A percentile compares a stretch with the other conserved stretches of the same genome.
phyloP scores from a whole-genome alignment of 2,888 invertebrate genomes.

The Drosophila demipolita region DNA sequence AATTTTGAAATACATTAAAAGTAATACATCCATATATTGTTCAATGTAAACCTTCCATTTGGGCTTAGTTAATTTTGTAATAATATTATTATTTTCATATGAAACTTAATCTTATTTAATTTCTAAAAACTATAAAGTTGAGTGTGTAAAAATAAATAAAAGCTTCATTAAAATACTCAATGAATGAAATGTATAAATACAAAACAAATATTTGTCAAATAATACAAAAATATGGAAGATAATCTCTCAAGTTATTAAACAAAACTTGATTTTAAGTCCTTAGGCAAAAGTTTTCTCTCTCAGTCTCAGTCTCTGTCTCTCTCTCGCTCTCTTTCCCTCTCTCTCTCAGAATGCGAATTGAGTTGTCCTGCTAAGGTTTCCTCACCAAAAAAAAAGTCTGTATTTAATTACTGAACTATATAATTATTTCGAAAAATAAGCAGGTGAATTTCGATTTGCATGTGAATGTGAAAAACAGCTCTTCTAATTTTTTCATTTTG shows the following conservation, averaged over 20 bases:
- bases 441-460: neutral
- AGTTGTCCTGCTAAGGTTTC: neutral
- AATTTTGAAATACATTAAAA: neutral
- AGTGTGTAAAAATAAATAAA: neutral
- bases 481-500: neutral
- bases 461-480: neutral
- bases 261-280: neutral
- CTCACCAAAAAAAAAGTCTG: neutral
- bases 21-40: accelerated
- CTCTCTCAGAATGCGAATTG: no score
- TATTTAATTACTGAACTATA: neutral
- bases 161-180: neutral
- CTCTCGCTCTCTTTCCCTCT: no score
- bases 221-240: neutral
- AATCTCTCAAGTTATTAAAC: neutral
- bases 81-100: neutral
- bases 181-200: neutral
- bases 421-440: neutral
- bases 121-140: neutral
- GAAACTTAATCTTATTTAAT: neutral
- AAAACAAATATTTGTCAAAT: neutral
- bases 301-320: no score
- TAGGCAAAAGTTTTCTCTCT: no score
- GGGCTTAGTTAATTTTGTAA: neutral
- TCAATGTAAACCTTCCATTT: neutral